Evolutionary conservation across 1,140 invertebrate species (phyloP), one percentile per base, ranked within the genome.

Genomic region (Harpegnathos saltator): DNA sequence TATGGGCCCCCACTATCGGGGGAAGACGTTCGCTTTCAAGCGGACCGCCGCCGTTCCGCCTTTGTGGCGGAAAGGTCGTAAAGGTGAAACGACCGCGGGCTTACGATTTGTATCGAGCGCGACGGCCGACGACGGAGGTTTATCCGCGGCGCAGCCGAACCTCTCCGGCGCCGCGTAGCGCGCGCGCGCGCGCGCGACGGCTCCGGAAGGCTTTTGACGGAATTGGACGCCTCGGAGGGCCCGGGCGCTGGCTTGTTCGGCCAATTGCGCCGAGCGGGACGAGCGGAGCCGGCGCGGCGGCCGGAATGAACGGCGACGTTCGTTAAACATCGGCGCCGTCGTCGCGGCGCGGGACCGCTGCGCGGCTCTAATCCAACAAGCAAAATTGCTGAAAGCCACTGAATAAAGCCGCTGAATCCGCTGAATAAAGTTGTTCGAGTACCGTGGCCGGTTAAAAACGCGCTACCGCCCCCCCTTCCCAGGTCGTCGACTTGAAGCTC

Each of bases 51-150:
- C 22, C 44, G 22, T 24, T 19, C 26, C 58, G 14, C 77, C 17
- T 78, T 86, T 73, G 83, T 74, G 65, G 63, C 24, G 58, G 11
- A n/a, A n/a, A n/a, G n/a, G 50, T 84, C 83, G 80, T 88, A 90
- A 91, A 91, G 85, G 69, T 44, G 59, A 68, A 83, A 84, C 84
- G 52, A 69, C 48, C 52, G 24, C 63, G 68, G 19, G 74, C 77
- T 74, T 82, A 62, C 29, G 69, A 85, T 86, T 87, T 80, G 85
- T 86, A 78, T 87, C 85, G 80, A 22, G 56, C 68, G 44, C 24
- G 54, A 69, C 26, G 38, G 38, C 52, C 52, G 3, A 54, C 17
- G 22, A 4, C 17, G 26, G 38, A 52, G 59, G 62, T 85, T 80
- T 72, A 69, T 52, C 33, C 38, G n/a, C n/a, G 2, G n/a, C 29